Evolutionary conservation across 1,140 invertebrate genomes (phyloP).

Genomic region (Ostrea denselamellosa): DNA sequence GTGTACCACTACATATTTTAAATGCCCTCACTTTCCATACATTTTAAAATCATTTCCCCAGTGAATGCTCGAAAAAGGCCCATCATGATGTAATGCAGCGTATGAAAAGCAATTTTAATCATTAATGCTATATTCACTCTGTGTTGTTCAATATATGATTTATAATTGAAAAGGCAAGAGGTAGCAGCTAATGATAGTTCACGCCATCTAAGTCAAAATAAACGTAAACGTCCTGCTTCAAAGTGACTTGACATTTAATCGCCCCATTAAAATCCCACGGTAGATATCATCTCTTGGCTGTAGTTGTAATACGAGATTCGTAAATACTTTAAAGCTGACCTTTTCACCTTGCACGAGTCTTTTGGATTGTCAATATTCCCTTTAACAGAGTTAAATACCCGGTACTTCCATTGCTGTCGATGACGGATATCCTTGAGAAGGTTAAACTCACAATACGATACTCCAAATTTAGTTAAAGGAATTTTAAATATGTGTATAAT

Average conservation of each 20-base stretch:
- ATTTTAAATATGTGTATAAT: neutral
- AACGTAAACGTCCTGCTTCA: neutral
- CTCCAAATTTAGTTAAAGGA: too few species aligned
- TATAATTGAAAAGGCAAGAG: too few species aligned
- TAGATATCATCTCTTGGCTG: neutral
- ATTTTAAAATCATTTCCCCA: neutral
- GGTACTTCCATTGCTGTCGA: neutral
- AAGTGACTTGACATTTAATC: neutral
- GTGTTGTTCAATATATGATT: too few species aligned
- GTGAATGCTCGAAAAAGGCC: neutral
- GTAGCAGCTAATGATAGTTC: too few species aligned
- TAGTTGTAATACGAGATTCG: neutral
- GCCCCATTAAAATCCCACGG: neutral
- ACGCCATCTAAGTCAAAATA: neutral
- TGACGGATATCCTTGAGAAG: neutral
- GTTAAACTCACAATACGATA: slow-evolving; percentile 1
- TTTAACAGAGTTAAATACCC: neutral
- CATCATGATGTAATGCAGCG: neutral
- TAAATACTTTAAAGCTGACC: slow-evolving; percentile 23
- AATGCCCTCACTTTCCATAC: slow-evolving; percentile 1
- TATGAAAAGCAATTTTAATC: neutral
- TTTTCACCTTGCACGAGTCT: neutral
- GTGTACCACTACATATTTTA: slow-evolving; percentile 5
- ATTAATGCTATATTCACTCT: too few species aligned
- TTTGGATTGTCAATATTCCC: neutral